Conservation (phyloP, 1,140 invertebrate species). For the Drosophila ironensis region DNA sequence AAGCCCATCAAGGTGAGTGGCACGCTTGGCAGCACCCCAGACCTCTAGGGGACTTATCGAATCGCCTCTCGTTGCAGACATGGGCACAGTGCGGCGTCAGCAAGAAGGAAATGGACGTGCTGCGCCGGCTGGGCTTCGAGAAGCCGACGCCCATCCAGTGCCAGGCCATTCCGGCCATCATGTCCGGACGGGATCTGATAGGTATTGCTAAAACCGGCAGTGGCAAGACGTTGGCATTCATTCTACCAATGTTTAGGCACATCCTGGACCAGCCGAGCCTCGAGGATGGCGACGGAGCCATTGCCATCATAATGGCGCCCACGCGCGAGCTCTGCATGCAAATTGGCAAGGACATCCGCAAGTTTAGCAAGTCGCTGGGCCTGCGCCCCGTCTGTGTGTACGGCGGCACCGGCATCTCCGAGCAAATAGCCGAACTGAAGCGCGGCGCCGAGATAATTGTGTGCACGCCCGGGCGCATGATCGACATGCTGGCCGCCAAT, state of each 20-base stretch:
- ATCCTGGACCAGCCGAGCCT: conserved; percentile 96
- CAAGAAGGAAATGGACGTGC: conserved; percentile 96
- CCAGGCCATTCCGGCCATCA: conserved; percentile 99
- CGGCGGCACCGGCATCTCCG: conserved; percentile 92
- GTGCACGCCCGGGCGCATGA: conserved; percentile 99
- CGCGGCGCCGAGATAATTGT: conserved; percentile 99
- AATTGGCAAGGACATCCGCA: conserved; percentile 98
- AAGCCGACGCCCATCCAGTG: conserved; percentile 99
- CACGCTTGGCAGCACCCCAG: no score
- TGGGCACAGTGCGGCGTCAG: conserved; percentile 99
- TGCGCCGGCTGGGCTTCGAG: conserved; percentile 96
- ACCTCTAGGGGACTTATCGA: no score
- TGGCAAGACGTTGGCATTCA: conserved; percentile 99
- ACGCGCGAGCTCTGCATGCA: conserved; percentile 99
- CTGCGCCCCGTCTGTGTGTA: conserved; percentile 98
- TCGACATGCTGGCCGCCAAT: conserved; percentile 99
- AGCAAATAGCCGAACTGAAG: conserved; percentile 98
- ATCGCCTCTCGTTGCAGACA: no score
- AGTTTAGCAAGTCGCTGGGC: conserved; percentile 95
- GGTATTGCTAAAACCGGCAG: conserved; percentile 99
- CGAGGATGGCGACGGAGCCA: conserved; percentile 98
- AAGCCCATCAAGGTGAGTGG: conserved; percentile 92
- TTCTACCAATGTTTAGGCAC: conserved; percentile 99
- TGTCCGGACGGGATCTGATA: conserved; percentile 98
- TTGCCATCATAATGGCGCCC: conserved; percentile 98